Conservation (phyloP, 2,888 invertebrate species). For the Sinodicranocentrus sp. region DNA sequence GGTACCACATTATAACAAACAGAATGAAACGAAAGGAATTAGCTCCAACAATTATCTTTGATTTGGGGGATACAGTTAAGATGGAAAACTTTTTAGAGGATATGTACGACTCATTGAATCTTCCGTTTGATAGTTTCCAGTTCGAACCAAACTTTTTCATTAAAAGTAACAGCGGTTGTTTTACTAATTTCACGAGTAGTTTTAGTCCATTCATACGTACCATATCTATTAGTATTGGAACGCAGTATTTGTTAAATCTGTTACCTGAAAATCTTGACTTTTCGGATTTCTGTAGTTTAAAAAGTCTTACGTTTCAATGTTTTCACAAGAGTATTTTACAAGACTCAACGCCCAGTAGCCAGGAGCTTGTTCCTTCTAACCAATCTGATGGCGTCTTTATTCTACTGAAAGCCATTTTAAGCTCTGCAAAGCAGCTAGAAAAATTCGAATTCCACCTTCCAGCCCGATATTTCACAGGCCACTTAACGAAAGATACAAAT, state of each 20-base stretch:
- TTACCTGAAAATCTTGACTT: neutral
- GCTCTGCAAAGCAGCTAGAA: neutral
- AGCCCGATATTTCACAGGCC: neutral
- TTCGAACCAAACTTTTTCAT: slow-evolving; percentile 35
- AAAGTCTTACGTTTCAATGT: neutral
- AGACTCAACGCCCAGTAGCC: neutral
- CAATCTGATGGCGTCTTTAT: neutral
- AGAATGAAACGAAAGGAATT: slow-evolving; percentile 7
- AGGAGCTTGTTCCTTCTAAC: neutral
- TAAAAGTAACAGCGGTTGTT: neutral
- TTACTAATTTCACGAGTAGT: neutral
- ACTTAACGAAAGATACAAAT: neutral
- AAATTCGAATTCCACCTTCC: slow-evolving; percentile 16
- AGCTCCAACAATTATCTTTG: neutral
- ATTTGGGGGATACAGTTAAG: too few species aligned
- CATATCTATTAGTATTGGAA: slow-evolving; percentile 26
- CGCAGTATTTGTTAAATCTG: slow-evolving; percentile 17
- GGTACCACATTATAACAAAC: slow-evolving; percentile 24
- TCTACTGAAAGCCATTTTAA: neutral
- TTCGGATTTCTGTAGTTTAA: neutral
- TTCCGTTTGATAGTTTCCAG: slow-evolving; percentile 18
- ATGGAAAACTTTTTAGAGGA: slow-evolving; percentile 3
- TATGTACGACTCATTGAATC: slow-evolving; percentile 3
- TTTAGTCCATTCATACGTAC: neutral
- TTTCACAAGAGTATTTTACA: neutral